Base-by-base conservation (phyloP, 2,797 vertebrate genomes). In the Erpetoichthys calabaricus region DNA sequence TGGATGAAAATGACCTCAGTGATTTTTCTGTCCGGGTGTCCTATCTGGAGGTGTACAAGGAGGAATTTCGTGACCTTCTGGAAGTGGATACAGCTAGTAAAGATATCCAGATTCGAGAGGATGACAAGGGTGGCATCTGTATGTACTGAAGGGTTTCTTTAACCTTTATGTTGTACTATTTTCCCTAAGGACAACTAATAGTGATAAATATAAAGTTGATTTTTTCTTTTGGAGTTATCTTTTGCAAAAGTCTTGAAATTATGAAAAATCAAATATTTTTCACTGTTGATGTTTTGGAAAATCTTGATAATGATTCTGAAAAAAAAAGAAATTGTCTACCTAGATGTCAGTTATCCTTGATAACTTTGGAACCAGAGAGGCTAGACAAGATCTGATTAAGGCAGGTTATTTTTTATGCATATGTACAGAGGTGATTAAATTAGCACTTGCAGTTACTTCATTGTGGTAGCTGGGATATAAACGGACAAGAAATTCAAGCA, bases 1-100 rank as follows among this genome's bases (percentile, higher is more conserved):
- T 98, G 0, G 96, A 98, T 52, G 94, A 99, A 78, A 97, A 95
- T 2, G 91, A 95, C 74, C 83, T 96, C 53, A 75, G 87, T 0
- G 92, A 98, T 75, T 98, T 92, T 60, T 90, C 88, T 0, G 84
- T 99, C 58, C 80, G 88, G 5, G 88, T 98, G 54, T 97, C 94
- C 57, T 98, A 98, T 75, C 75, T 99, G 67, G 96, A 99, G 62
- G 91, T 98, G 62, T 97, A 99, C 75, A 97, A 92, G 73, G 96
- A 99, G 71, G 94, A 98, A 63, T 94, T 99, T 67, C 86, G 89
- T 60, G 96, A 99, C 73, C 75, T 99, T 69, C 73, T 99, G 61
- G 94, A 96, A 68, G 89, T 92, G 68, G 92, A 96, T 72, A 96
- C 94, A 0, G 87, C 92, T 63, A 94, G 91, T 76, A 94, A 92